Evolutionary conservation across 1,140 invertebrate species (phyloP), one percentile per base, ranked within the genome.

Genomic region (Pogonomyrmex californicus): DNA sequence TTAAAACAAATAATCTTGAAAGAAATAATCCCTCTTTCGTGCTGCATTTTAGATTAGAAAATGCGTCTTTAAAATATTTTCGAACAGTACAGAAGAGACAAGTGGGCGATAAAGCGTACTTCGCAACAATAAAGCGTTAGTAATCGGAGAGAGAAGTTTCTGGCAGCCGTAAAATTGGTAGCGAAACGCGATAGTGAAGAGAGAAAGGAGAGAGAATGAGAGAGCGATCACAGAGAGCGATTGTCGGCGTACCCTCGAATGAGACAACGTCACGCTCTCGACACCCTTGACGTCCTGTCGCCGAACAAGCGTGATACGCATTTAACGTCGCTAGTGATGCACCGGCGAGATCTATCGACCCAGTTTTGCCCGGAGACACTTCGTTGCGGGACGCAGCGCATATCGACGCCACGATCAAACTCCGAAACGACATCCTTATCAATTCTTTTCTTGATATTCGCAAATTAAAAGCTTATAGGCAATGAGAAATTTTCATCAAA

Each of bases 241-340:
- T 62, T 62, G 56, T n/a, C 17, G 56, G 23, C 58, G 14, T 58
- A 77, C 30, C 79, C 54, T 73, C 66, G 51, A 58, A 60, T 30
- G 54, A 56, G 47, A 68, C 41, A 71, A 82, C 10, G 49, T 30
- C n/a, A 30, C 73, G 56, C 44, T 49, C 62, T 41, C 44, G 33
- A 60, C 17, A 68, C 47, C 78, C 41, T 78, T 47, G 56, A 65
- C 44, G 77, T 81, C 51, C 30, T n/a, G 63, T 68, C 62, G 49
- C 47, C n/a, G 56, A 81, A 70, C 63, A 56, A 70, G 63, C 58
- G 65, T 38, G 66, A 83, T 38, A 36, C 12, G 66, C 51, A 60
- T 60, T 73, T 73, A 79, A 79, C 36, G 51, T 83, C 54, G 68
- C 81, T 47, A n/a, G 38, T 14, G 33, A 68, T 81, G 47, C n/a